Conservation (phyloP, 1,140 invertebrate genomes). For the Prorops nasuta region DNA sequence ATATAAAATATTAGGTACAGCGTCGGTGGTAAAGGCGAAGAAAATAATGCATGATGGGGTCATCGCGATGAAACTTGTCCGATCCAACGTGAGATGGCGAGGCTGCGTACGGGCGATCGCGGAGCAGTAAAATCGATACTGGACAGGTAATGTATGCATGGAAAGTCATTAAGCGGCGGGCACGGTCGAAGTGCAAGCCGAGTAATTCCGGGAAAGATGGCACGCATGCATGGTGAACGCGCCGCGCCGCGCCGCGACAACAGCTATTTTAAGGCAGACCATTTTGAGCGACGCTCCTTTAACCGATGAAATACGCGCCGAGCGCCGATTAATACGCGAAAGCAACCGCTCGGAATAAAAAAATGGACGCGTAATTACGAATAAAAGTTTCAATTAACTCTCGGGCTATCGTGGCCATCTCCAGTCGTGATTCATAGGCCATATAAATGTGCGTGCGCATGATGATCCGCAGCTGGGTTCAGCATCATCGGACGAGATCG, state of each 20-base stretch:
- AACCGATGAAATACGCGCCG: conserved; percentile 7
- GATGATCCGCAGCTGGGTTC: background rate
- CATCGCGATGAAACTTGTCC: too few relatives aligned
- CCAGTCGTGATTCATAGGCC: conserved; percentile 28
- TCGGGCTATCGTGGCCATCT: conserved; percentile 16
- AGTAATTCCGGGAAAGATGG: background rate
- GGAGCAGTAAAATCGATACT: background rate
- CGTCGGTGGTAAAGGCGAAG: too few relatives aligned
- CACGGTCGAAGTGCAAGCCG: conserved; percentile 21
- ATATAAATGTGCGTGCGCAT: conserved; percentile 23
- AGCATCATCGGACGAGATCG: conserved; percentile 11
- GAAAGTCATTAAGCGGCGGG: background rate
- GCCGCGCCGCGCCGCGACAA: background rate
- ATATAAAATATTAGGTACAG: too few relatives aligned
- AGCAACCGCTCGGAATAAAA: background rate
- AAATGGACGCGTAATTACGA: conserved; percentile 25
- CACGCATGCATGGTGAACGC: too few relatives aligned
- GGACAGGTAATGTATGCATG: background rate
- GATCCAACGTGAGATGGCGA: too few relatives aligned
- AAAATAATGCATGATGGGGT: too few relatives aligned
- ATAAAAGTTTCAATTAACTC: conserved; percentile 37
- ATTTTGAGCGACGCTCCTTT: conserved; percentile 2
- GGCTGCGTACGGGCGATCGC: too few relatives aligned
- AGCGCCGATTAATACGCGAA: conserved; percentile 16
- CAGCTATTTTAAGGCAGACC: background rate